Evolutionary conservation across 2,888 invertebrate species (phyloP), one percentile per base, ranked within the genome.

Genomic region (Ferdinandea cuprea): DNA sequence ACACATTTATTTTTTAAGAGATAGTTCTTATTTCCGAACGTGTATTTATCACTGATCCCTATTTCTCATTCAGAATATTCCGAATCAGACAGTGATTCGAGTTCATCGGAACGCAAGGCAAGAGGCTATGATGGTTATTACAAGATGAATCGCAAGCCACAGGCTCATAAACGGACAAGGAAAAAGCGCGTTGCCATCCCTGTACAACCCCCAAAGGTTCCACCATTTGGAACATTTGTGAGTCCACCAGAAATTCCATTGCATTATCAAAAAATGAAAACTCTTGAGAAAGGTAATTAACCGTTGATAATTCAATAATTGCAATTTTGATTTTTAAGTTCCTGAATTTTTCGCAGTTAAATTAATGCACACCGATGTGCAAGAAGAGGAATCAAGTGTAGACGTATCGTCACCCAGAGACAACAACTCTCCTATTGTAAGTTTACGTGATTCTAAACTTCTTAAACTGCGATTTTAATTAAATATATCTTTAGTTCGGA

Each of bases 21-120:
- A 37, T 30, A 37, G 5, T 61, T 44, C 1, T 15, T 25, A 9
- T n/a, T 40, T 0, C 13, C 7, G 25, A 54, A 13, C 7, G 21
- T 13, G 25, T 59, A 59, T 46, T 30, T 30, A 73, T 17, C 42
- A 66, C n/a, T 40, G 37, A 3, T 48, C 35, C 54, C 11, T 13
- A n/a, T 52, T 71, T 69, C n/a, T 37, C n/a, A 89, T 89, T 30
- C 90, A 94, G 95, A 95, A 71, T 96, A 96, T 91, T 96, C 96
- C 73, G 97, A 98, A 91, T 97, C 97, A 5, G 97, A 98, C 91
- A 97, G 96, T 86, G 97, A 97, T 86, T 96, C 90, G 37, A 91
- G 91, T 85, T 91, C 91, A 32, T 90, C 91, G n/a, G 91, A 91
- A 85, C 88, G 90, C 68, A 92, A 94, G 81, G 93, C 94, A 85